Conservation (phyloP, 2,888 invertebrate species). For the Deilephila porcellus region DNA sequence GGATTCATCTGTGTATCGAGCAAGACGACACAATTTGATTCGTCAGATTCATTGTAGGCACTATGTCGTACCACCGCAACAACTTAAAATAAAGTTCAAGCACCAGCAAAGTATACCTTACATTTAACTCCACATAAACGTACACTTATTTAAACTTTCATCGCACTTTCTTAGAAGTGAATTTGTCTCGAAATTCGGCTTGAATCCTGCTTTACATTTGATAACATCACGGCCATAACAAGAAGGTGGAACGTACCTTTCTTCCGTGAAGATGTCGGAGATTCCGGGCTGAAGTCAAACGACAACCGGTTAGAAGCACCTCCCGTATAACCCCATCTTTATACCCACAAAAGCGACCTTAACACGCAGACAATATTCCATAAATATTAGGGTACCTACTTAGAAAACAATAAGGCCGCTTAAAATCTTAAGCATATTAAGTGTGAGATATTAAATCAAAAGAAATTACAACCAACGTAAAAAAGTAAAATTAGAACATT, state of each 20-base stretch:
- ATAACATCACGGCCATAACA: background rate
- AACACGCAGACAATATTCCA: background rate
- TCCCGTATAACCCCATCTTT: background rate
- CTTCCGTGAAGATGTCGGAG: constrained; percentile 7
- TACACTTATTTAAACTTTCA: background rate
- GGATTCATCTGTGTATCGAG: too few relatives aligned
- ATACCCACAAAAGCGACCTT: background rate
- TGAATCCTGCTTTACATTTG: background rate
- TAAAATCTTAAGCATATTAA: too few relatives aligned
- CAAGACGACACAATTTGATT: too few relatives aligned
- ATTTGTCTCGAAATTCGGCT: background rate
- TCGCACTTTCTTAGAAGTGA: constrained; percentile 6
- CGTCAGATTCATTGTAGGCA: too few relatives aligned
- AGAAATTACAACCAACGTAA: too few relatives aligned
- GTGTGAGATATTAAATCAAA: too few relatives aligned
- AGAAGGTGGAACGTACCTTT: constrained; percentile 4
- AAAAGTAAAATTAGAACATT: too few relatives aligned
- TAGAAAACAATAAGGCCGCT: background rate
- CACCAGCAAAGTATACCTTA: too few relatives aligned
- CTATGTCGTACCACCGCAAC: too few relatives aligned
- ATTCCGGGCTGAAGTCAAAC: background rate
- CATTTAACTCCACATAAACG: background rate
- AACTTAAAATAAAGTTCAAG: too few relatives aligned
- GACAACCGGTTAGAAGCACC: background rate
- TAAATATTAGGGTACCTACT: too few relatives aligned